Percentiles rank a stretch among this genome's conserved stretches.
Conservation (phyloP, 2,113 vertebrate genomes). For the Apistogramma diplotaenia region DNA sequence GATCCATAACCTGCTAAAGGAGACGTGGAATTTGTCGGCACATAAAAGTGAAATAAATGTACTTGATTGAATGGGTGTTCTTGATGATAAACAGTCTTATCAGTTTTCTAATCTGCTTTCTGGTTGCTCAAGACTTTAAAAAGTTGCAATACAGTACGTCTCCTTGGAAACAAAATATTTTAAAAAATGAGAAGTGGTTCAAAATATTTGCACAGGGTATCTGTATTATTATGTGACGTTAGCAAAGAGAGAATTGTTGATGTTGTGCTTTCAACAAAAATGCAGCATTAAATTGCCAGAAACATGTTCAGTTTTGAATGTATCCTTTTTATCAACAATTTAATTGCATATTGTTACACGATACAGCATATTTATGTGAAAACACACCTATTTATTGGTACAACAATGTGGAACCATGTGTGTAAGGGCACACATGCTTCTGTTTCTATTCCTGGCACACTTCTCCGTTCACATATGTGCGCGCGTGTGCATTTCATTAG, state of each 20-base stretch:
- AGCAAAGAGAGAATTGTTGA: neutral
- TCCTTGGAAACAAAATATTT: neutral
- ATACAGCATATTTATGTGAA: neutral
- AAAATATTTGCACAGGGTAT: neutral
- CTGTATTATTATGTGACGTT: neutral
- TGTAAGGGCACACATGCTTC: neutral
- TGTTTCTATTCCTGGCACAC: neutral
- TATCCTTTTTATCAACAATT: neutral
- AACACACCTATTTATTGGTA: neutral
- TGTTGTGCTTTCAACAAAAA: neutral
- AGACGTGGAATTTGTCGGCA: too few species aligned
- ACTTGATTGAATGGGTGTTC: too few species aligned
- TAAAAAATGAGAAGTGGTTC: neutral
- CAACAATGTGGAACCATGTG: too few species aligned
- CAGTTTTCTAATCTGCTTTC: too few species aligned
- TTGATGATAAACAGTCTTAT: too few species aligned
- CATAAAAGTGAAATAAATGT: too few species aligned
- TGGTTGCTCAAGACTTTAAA: too few species aligned
- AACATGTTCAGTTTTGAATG: neutral
- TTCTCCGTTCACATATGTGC: constrained; percentile 4
- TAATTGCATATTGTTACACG: neutral
- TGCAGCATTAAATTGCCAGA: neutral
- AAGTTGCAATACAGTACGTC: neutral
- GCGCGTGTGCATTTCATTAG: constrained; percentile 37
- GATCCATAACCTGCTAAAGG: too few species aligned